phyloP scores from a whole-genome alignment of 2,888 invertebrate species.

The Pheosia gnoma region DNA sequence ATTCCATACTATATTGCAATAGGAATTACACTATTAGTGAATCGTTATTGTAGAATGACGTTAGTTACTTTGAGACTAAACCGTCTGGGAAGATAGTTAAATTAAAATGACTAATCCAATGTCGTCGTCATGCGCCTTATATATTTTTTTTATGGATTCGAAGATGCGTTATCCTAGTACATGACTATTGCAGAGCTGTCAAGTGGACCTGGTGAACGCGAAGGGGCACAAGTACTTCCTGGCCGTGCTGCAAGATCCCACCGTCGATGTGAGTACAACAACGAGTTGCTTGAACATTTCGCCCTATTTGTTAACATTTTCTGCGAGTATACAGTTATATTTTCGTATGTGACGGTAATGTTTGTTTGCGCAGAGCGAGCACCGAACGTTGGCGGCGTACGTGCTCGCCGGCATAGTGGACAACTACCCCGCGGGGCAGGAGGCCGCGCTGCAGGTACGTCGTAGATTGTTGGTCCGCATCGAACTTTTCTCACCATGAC shows the following conservation, averaged over 20 bases:
- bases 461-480: neutral
- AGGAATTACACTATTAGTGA: too few species aligned
- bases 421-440: slow-evolving; percentile 94
- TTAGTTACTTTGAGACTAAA: too few species aligned
- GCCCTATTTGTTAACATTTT: too few species aligned
- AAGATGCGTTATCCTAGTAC: neutral
- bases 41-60: too few species aligned
- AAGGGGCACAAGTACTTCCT: slow-evolving; percentile 97
- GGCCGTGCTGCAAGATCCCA: slow-evolving; percentile 93
- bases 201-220: slow-evolving; percentile 96
- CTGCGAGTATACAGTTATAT: too few species aligned
- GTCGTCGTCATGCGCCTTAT: too few species aligned
- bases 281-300: neutral
- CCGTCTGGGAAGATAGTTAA: too few species aligned
- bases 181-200: slow-evolving; percentile 89
- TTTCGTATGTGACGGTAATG: neutral
- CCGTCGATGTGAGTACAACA: slow-evolving; percentile 88
- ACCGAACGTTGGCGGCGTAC: slow-evolving; percentile 97
- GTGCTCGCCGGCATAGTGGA: slow-evolving; percentile 97
- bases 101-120: too few species aligned
- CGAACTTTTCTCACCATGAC: too few species aligned
- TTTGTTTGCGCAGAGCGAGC: slow-evolving; percentile 85
- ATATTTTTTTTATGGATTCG: too few species aligned
- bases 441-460: slow-evolving; percentile 88
- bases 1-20: too few species aligned